Conservation (phyloP, 1,140 invertebrate genomes). For the Lepidurus packardi region DNA sequence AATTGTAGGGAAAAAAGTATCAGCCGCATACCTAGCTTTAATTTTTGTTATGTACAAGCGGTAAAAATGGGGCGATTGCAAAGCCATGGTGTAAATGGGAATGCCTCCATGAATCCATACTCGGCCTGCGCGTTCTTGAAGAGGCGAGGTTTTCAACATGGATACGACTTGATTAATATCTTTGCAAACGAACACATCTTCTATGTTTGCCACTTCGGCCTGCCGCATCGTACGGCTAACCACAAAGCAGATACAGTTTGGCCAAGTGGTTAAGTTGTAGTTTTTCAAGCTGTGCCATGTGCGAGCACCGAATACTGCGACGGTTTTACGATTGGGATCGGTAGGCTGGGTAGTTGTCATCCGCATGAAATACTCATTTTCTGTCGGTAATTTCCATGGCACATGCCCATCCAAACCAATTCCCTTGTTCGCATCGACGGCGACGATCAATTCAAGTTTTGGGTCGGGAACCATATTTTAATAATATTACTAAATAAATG, state of each 20-base stretch:
- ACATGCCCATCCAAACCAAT: conserved; percentile 32
- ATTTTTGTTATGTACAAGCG: conserved; percentile 33
- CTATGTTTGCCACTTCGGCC: conserved; percentile 26
- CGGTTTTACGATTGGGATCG: conserved; percentile 27
- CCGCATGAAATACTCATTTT: conserved; percentile 31
- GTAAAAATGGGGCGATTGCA: conserved; percentile 34
- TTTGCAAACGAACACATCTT: conserved; percentile 30
- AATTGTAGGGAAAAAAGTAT: conserved; percentile 34
- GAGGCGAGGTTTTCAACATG: conserved; percentile 6
- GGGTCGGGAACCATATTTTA: neutral
- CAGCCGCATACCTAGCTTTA: conserved; percentile 20
- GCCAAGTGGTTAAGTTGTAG: conserved; percentile 27
- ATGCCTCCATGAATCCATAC: conserved; percentile 35
- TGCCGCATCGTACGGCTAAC: conserved; percentile 28
- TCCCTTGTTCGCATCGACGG: conserved; percentile 31
- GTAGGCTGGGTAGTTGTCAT: conserved; percentile 17
- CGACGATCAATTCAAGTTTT: conserved; percentile 32
- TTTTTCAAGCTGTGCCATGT: conserved; percentile 33
- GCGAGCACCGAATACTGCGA: conserved; percentile 32
- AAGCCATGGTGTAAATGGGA: conserved; percentile 29
- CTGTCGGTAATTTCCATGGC: conserved; percentile 35
- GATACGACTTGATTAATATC: conserved; percentile 29
- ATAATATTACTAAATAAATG: neutral
- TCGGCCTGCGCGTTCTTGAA: conserved; percentile 30
- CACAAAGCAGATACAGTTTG: conserved; percentile 32